Evolutionary conservation across 1,140 invertebrate genomes (phyloP).

Genomic region (Ostrea denselamellosa): DNA sequence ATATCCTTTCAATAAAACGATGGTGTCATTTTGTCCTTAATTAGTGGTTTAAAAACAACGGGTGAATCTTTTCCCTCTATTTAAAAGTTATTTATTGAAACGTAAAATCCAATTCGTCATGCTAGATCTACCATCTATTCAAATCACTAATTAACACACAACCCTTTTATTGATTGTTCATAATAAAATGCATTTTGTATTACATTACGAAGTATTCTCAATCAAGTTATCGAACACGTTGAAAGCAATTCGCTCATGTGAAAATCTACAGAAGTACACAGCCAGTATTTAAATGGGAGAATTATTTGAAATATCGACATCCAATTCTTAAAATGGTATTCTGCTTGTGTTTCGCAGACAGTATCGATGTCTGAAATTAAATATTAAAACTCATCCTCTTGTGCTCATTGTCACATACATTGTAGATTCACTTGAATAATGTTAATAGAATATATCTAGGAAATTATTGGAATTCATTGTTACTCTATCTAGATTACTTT

Average conservation of each 20-base stretch:
- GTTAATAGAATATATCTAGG: too few species aligned
- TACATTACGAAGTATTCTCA: neutral
- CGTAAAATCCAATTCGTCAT: neutral
- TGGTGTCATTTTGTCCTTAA: too few species aligned
- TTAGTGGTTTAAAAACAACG: too few species aligned
- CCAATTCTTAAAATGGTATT: neutral
- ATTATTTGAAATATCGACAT: neutral
- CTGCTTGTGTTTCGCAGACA: neutral
- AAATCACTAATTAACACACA: slow-evolving; percentile 10
- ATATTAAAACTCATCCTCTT: neutral
- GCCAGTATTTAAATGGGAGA: neutral
- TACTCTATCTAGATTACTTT: too few species aligned
- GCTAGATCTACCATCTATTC: slow-evolving; percentile 7
- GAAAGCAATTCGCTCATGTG: slow-evolving; percentile 31
- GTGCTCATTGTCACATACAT: too few species aligned
- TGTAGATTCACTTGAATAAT: too few species aligned
- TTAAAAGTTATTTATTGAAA: too few species aligned
- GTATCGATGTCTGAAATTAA: neutral
- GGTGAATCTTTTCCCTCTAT: too few species aligned
- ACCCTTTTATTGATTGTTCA: slow-evolving; percentile 3
- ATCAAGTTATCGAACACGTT: neutral
- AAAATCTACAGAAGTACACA: neutral
- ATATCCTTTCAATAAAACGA: too few species aligned
- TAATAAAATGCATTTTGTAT: slow-evolving; percentile 20
- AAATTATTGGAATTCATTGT: too few species aligned